phyloP scores from a whole-genome alignment of 1,140 invertebrate species.

The Cotesia vestalis region DNA sequence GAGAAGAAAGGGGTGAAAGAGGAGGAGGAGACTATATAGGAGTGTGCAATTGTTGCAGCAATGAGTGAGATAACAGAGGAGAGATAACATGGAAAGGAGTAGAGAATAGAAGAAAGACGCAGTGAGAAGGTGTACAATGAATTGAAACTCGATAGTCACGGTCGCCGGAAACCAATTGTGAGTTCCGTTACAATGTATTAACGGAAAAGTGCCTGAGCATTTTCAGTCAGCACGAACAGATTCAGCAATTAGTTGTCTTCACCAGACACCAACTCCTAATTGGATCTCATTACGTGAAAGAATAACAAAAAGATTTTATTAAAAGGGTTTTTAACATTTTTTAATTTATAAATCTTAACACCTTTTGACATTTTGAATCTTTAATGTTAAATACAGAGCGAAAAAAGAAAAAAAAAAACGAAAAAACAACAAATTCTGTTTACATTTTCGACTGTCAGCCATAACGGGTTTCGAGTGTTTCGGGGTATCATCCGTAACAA shows the following conservation, averaged over 20 bases:
- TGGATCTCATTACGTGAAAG: slow-evolving; percentile 3
- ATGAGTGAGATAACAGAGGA: slow-evolving; percentile 7
- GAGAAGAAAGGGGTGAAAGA: slow-evolving; percentile 1
- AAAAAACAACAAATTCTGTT: background rate
- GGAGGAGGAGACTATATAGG: slow-evolving; percentile 2
- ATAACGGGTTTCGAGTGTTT: too few relatives aligned
- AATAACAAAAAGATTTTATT: background rate
- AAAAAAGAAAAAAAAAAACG: background rate
- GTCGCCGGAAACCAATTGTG: slow-evolving; percentile 28
- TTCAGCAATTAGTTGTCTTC: slow-evolving; percentile 27
- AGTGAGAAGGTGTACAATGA: slow-evolving; percentile 19
- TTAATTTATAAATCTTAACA: too few relatives aligned
- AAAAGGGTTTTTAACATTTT: background rate
- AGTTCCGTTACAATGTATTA: slow-evolving; percentile 29
- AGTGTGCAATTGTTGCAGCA: slow-evolving; percentile 1
- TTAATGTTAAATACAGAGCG: too few relatives aligned
- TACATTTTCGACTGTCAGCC: background rate
- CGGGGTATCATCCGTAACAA: background rate
- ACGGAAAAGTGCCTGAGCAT: slow-evolving; percentile 25
- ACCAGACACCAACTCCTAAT: slow-evolving; percentile 22
- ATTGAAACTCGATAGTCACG: slow-evolving; percentile 32
- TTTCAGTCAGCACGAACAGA: slow-evolving; percentile 25
- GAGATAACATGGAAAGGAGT: background rate
- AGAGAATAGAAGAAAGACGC: background rate
- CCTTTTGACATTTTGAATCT: too few relatives aligned